Conservation (phyloP, 1,140 invertebrate species). For the Macrobrachium nipponense region DNA sequence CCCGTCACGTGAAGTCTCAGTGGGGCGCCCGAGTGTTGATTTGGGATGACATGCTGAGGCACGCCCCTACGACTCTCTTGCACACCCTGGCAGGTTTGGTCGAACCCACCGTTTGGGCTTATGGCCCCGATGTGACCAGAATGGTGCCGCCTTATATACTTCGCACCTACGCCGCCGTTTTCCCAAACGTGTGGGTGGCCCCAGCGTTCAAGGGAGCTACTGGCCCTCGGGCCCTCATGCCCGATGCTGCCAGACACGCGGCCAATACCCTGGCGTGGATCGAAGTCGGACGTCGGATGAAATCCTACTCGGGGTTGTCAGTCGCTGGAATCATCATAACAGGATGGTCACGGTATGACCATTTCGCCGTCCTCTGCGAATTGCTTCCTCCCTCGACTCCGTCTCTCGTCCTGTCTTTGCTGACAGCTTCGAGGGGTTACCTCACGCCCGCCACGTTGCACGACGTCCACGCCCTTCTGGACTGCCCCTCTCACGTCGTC, state of each 20-base stretch:
- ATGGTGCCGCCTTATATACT: constrained; percentile 67
- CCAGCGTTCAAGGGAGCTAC: constrained; percentile 73
- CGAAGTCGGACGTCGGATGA: constrained; percentile 70
- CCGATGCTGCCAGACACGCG: constrained; percentile 71
- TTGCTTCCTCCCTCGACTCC: constrained; percentile 76
- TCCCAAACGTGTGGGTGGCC: constrained; percentile 73
- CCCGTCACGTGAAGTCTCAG: constrained; percentile 64
- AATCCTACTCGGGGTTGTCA: constrained; percentile 48
- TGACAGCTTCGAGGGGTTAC: constrained; percentile 62
- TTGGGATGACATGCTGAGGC: constrained; percentile 74
- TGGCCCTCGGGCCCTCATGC: constrained; percentile 68
- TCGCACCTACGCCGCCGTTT: constrained; percentile 70
- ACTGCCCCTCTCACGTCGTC: constrained; percentile 52
- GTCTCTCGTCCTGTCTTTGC: constrained; percentile 68
- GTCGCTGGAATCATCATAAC: constrained; percentile 70
- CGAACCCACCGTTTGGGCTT: constrained; percentile 69
- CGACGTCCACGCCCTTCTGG: constrained; percentile 49
- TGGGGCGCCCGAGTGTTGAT: constrained; percentile 69
- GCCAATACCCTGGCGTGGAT: constrained; percentile 69
- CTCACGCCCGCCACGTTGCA: constrained; percentile 49
- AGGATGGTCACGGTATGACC: constrained; percentile 76
- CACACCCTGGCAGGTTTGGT: constrained; percentile 65
- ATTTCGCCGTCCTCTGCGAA: constrained; percentile 78
- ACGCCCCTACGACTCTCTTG: constrained; percentile 66
- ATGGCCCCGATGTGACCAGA: constrained; percentile 66